Conservation (phyloP, 1,140 invertebrate genomes). For the Onthophagus taurus region DNA sequence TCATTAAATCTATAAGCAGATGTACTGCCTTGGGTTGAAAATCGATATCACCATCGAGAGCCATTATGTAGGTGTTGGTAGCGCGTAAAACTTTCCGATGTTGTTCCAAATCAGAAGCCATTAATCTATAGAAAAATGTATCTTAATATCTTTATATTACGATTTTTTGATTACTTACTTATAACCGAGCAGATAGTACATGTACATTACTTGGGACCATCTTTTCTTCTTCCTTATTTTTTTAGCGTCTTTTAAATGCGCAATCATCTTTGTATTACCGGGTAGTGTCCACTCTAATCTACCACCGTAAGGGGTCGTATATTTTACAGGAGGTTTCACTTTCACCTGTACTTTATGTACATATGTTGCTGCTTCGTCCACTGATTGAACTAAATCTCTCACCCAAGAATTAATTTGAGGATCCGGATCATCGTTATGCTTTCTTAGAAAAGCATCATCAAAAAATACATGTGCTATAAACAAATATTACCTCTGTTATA, state of each 20-base stretch:
- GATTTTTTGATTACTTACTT: conserved; percentile 19
- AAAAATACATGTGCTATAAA: conserved; percentile 81
- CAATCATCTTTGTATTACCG: conserved; percentile 74
- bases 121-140: conserved; percentile 44
- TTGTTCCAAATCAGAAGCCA: conserved; percentile 70
- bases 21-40: conserved; percentile 81
- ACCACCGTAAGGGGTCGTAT: conserved; percentile 83
- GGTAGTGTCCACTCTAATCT: conserved; percentile 76
- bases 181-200: conserved; percentile 85
- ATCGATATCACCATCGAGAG: conserved; percentile 90
- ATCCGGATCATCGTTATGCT: conserved; percentile 58
- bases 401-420: conserved; percentile 77
- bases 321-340: conserved; percentile 67
- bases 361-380: conserved; percentile 65
- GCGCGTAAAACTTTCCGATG: conserved; percentile 62
- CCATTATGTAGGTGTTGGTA: conserved; percentile 82
- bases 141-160: neutral
- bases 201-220: conserved; percentile 87
- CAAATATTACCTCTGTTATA: too few relatives aligned
- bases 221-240: conserved; percentile 79
- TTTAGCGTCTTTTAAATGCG: conserved; percentile 81
- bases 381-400: conserved; percentile 58
- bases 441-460: conserved; percentile 74
- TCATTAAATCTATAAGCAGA: conserved; percentile 82
- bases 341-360: conserved; percentile 62